Percentiles rank a stretch among this genome's conserved stretches.
Evolutionary conservation across 2,888 invertebrate species (phyloP).

Genomic region (Vanessa cardui): DNA sequence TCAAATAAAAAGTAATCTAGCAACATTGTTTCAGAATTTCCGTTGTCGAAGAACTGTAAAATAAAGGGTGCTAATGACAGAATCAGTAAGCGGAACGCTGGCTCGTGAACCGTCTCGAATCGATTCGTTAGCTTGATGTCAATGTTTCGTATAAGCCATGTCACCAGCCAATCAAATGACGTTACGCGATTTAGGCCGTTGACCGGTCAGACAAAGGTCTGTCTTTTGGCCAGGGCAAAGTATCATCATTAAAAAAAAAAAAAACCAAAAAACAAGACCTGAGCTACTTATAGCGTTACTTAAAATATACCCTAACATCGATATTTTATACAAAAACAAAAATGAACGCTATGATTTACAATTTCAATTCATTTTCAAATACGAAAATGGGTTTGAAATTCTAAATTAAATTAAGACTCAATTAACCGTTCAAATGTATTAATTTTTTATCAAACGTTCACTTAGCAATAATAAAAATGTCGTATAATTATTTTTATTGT

Average conservation of each 20-base stretch:
- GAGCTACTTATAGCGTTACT: conserved; percentile 6
- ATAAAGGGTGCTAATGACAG: conserved; percentile 50
- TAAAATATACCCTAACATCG: not conserved
- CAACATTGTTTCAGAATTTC: conserved; percentile 33
- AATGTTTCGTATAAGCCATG: conserved; percentile 49
- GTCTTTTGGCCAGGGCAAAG: conserved; percentile 32
- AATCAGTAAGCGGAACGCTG: conserved; percentile 53
- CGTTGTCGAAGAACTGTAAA: conserved; percentile 36
- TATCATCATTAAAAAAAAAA: conserved; percentile 1
- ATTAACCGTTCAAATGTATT: too few species aligned
- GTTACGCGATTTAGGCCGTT: conserved; percentile 60
- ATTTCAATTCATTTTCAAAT: too few species aligned
- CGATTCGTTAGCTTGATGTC: conserved; percentile 63
- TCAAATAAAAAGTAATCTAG: conserved; percentile 17
- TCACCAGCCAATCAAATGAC: conserved; percentile 37
- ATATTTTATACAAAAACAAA: not conserved
- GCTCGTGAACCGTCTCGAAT: conserved; percentile 61
- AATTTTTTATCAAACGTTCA: too few species aligned
- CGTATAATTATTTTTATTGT: too few species aligned
- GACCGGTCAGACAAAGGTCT: conserved; percentile 64
- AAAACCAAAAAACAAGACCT: conserved; percentile 10
- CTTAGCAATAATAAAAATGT: too few species aligned
- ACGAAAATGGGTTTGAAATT: too few species aligned
- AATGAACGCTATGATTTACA: not conserved
- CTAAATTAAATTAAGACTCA: too few species aligned